phyloP scores from a whole-genome alignment of 2,113 vertebrate species.

The Microtus pennsylvanicus region DNA sequence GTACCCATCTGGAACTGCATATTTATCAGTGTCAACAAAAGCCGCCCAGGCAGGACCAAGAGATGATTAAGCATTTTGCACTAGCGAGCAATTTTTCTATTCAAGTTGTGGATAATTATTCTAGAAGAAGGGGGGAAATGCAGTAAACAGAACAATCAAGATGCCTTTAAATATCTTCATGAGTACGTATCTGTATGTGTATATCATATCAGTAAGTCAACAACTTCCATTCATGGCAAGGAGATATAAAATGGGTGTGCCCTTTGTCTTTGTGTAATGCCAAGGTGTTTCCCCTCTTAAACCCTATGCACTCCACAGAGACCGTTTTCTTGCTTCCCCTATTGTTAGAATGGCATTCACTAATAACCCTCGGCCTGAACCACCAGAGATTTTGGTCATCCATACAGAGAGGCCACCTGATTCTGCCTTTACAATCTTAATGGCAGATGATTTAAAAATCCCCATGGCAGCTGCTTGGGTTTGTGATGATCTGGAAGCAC shows the following conservation, averaged over 20 bases:
- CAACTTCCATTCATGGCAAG: constrained; percentile 6
- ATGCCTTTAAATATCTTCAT: neutral
- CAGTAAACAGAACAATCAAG: neutral
- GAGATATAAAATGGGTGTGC: neutral
- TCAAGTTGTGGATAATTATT: constrained; percentile 6
- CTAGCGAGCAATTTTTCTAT: neutral
- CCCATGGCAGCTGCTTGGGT: neutral
- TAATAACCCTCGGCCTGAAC: neutral
- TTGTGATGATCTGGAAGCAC: neutral
- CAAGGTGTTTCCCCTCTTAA: neutral
- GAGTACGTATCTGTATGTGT: too few species aligned
- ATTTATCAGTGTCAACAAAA: neutral
- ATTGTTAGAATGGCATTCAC: neutral
- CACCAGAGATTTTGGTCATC: neutral
- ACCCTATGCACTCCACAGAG: neutral
- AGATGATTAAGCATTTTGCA: neutral
- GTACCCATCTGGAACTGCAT: neutral
- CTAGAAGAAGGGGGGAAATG: neutral
- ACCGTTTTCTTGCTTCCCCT: neutral
- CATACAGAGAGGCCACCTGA: neutral
- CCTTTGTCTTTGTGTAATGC: neutral
- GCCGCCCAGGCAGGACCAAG: neutral
- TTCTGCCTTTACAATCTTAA: neutral
- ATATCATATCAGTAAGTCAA: neutral
- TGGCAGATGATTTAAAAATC: neutral